Base-by-base conservation (phyloP, 2,113 vertebrate species). In the Lethenteron camtschaticum region DNA sequence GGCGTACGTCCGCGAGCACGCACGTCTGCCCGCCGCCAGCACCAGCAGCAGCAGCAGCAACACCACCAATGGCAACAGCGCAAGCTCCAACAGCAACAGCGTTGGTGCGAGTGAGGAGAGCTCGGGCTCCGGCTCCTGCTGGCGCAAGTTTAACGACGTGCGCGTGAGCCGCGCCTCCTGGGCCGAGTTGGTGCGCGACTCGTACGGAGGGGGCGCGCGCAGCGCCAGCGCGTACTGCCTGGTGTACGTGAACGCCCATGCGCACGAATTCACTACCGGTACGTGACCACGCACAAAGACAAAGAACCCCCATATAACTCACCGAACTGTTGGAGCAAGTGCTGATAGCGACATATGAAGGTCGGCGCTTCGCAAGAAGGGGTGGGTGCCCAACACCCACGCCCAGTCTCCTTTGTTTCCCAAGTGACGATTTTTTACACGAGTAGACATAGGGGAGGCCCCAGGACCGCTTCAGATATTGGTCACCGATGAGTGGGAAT, bases 181-280 rank as follows among this genome's bases (percentile, higher is more conserved):
- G 94, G 90, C 95, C 58, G 92, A 99, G 75, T 77, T 99, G 74
- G 83, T 88, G 75, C 78, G 86, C 55, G 94, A 96, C 76, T 96
- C 90, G 0, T 96, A 90, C 0, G 63, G 63, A 11, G 94, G 94
- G 2, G 94, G 94, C 11, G 74, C 84, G 80, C 88, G 79, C 76
- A 96, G 90, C 0, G 87, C 90, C 73, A 99, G 94, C 2, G 94
- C 92, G 59, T 99, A 99, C 78, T 99, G 94, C 76, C 80, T 99
- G 73, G 92, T 96, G 85, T 99, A 99, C 77, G 88, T 92, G 6
- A 85, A 85, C 0, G 84, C 86, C 70, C 76, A 79, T 70, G 73
- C 87, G 2, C 80, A 85, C 1, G 70, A 70, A 55, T 77, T 76
- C 0, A 79, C 73, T 20, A 77, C 84, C 82, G 94, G 90, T 95